A percentile compares a stretch with the other conserved stretches of the same genome.
phyloP scores from a whole-genome alignment of 2,113 vertebrate genomes.

The Oncorhynchus masou region DNA sequence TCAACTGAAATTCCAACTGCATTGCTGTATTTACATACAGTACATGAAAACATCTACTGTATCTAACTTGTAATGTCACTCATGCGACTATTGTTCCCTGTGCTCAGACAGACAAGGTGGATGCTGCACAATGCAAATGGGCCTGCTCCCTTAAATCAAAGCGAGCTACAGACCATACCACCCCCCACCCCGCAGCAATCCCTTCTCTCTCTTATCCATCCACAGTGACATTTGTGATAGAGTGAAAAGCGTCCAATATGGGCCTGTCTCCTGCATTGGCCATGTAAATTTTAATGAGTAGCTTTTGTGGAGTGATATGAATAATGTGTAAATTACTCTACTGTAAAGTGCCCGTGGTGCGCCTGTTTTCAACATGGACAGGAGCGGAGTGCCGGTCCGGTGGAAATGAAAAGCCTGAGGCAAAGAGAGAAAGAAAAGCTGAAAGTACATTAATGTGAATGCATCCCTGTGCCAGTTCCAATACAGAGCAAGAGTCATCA shows the following conservation, averaged over 20 bases:
- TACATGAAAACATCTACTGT: too few species aligned
- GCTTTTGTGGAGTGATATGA: conserved; percentile 76
- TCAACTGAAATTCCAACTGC: too few species aligned
- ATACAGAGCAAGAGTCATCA: conserved; percentile 48
- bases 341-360: conserved; percentile 68
- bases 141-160: not conserved
- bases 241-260: conserved; percentile 64
- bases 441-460: conserved; percentile 63
- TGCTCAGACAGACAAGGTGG: not conserved
- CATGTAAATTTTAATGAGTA: conserved; percentile 78
- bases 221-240: conserved; percentile 69
- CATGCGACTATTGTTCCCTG: not conserved
- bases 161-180: conserved; percentile 60
- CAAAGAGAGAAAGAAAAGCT: conserved; percentile 47
- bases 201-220: conserved; percentile 35
- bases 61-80: too few species aligned
- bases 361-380: conserved; percentile 67
- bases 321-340: conserved; percentile 77
- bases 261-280: conserved; percentile 62
- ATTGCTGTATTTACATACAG: too few species aligned
- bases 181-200: too few species aligned
- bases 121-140: not conserved
- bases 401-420: conserved; percentile 65
- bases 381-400: conserved; percentile 53
- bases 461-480: conserved; percentile 55